phyloP scores from a whole-genome alignment of 2,888 invertebrate genomes.

The Drosophila melanosoma region DNA sequence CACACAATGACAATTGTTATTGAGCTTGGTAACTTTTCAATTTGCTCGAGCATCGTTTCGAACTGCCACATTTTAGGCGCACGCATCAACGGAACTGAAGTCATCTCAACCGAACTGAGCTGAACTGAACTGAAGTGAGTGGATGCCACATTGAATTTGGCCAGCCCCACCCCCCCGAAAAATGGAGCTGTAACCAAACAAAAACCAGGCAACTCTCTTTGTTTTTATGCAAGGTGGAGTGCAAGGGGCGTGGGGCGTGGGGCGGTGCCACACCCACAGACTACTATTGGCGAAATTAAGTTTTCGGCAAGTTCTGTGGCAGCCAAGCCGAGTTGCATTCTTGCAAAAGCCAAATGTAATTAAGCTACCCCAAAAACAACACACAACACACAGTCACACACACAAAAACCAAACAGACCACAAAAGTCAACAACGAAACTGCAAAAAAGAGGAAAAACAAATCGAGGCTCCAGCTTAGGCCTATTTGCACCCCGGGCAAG shows the following conservation, averaged over 20 bases:
- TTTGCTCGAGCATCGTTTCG: slow-evolving; percentile 42
- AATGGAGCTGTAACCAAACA: slow-evolving; percentile 29
- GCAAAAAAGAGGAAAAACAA: neutral
- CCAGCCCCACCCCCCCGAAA: slow-evolving; percentile 16
- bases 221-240: neutral
- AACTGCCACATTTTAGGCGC: slow-evolving; percentile 49
- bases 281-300: slow-evolving; percentile 46
- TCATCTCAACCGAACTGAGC: slow-evolving; percentile 3
- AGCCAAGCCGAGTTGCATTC: slow-evolving; percentile 60
- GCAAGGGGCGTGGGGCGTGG: neutral
- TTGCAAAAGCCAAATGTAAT: slow-evolving; percentile 79
- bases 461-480: slow-evolving; percentile 9
- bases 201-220: neutral
- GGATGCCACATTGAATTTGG: slow-evolving; percentile 55
- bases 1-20: slow-evolving; percentile 25
- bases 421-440: slow-evolving; percentile 27
- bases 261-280: slow-evolving; percentile 37
- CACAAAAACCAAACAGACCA: neutral
- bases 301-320: slow-evolving; percentile 37
- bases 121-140: neutral
- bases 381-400: neutral
- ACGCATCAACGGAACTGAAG: slow-evolving; percentile 31
- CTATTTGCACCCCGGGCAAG: slow-evolving; percentile 4
- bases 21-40: slow-evolving; percentile 66
- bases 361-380: slow-evolving; percentile 61